Base-by-base conservation (phyloP, 2,888 invertebrate genomes). In the Oligia latruncula region DNA sequence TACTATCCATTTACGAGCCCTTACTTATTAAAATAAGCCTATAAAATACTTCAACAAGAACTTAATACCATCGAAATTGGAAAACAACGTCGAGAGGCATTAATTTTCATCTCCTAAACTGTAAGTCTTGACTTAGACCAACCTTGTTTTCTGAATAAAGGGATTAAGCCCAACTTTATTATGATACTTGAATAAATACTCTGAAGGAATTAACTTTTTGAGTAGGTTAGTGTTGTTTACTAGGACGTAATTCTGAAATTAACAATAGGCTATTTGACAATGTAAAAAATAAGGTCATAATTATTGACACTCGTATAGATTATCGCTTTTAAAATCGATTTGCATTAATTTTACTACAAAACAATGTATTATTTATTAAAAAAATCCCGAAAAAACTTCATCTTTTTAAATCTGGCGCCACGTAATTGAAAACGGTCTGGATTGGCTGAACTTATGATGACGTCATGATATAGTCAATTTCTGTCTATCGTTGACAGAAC, bases 61-160 rank as follows among this genome's bases (percentile, higher is more conserved):
- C 20, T 49, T 77, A 77, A 80, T 77, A 46, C 77, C 66, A 60
- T 71, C 64, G 40, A 77, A 85, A 84, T 74, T 85, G 68, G 77
- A 52, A 87, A 87, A 84, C 70, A 73, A 75, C 70, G 84, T 71
- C 13, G 68, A 67, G n/a, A 77, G 60, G 73, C 66, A 73, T 77
- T 87, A n/a, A 87, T 87, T 84, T 77, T 67, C 66, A 58, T 84
- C 77, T 66, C 43, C 55, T 65, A 72, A 86, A 58, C 74, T 70
- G 40, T 87, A 80, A 77, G 77, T n/a, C 67, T 80, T 66, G 49
- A 66, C 70, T 40, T 77, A 87, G 58, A 35, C 55, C 29, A 52
- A 46, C 20, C 74, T 75, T 75, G 87, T 85, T 73, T 74, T 72
- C 46, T 52, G 70, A 87, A 85, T 80, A 83, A 79, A 77, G 76